Evolutionary conservation across 2,888 invertebrate genomes (phyloP).

Genomic region (Hermaeophaga mercurialis): DNA sequence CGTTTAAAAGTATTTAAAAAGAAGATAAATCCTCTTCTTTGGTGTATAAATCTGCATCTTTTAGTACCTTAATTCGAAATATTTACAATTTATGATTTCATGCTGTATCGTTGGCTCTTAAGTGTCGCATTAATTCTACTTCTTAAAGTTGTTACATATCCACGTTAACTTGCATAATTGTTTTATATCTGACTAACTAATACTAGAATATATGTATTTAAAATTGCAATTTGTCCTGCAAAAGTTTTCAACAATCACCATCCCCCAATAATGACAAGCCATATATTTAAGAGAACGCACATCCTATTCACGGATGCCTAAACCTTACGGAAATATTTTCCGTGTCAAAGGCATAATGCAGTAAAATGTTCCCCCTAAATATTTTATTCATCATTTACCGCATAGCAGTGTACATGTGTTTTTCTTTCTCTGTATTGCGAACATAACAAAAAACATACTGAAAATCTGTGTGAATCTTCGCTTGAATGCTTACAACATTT

Average conservation of each 20-base stretch:
- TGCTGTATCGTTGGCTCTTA: no score
- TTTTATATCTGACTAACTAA: no score
- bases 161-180: no score
- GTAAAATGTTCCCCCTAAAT: slow-evolving; percentile 3
- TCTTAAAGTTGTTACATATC: no score
- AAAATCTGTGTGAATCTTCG: slow-evolving; percentile 5
- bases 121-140: no score
- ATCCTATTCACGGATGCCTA: background rate
- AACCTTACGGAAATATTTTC: background rate
- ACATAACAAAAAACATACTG: background rate
- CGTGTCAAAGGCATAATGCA: background rate
- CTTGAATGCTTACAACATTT: background rate
- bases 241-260: background rate
- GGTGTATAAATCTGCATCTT: no score
- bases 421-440: background rate
- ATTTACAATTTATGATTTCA: no score
- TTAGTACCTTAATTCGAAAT: no score
- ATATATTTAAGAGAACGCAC: background rate
- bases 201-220: no score
- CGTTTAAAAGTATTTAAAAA: no score
- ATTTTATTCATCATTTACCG: slow-evolving; percentile 8
- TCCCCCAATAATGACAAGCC: background rate
- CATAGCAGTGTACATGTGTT: background rate
- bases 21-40: no score
- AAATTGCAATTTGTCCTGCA: background rate